These are phyloP conservation scores for Drosophila watanabei DNA, from an alignment of 1,140 invertebrate genomes.

Conservation along the genomic window DNA sequence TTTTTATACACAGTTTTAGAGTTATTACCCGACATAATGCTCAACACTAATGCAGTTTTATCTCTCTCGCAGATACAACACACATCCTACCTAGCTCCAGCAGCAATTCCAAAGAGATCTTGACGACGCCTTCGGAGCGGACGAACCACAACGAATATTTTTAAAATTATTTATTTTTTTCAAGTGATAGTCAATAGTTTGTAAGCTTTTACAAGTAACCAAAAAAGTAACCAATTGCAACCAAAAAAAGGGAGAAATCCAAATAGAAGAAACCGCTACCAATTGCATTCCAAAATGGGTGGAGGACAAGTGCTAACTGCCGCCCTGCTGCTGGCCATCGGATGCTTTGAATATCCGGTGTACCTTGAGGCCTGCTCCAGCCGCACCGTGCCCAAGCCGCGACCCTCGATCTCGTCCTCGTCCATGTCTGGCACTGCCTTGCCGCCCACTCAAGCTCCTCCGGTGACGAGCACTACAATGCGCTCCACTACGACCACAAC, in stretches of 20 bases:
- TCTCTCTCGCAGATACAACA: slow-evolving; percentile 70
- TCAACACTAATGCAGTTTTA: slow-evolving; percentile 54
- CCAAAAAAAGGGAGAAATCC: slow-evolving; percentile 51
- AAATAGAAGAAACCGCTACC: slow-evolving; percentile 27
- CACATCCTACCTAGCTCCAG: slow-evolving; percentile 40
- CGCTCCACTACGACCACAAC: slow-evolving; percentile 86
- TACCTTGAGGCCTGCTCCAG: slow-evolving; percentile 92
- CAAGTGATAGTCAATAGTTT: slow-evolving; percentile 69
- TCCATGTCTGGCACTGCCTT: slow-evolving; percentile 71
- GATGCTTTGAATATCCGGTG: slow-evolving; percentile 49
- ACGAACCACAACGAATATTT: slow-evolving; percentile 40
- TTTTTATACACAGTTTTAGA: slow-evolving; percentile 28
- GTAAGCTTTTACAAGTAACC: slow-evolving; percentile 59
- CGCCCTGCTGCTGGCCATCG: slow-evolving; percentile 47
- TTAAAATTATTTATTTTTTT: slow-evolving; percentile 18
- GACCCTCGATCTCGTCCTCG: slow-evolving; percentile 86
- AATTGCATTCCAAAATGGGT: slow-evolving; percentile 42
- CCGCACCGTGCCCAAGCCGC: slow-evolving; percentile 93
- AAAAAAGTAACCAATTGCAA: slow-evolving; percentile 48
- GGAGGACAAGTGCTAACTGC: slow-evolving; percentile 45
- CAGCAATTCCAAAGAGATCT: slow-evolving; percentile 66
- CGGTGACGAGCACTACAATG: slow-evolving; percentile 58
- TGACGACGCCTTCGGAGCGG: slow-evolving; percentile 61
- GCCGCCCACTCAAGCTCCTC: slow-evolving; percentile 85
- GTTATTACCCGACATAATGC: not conserved